A percentile compares a stretch with the other conserved stretches of the same genome.
These are phyloP conservation scores for Caenorhabditis sp. DNA, from an alignment of 2,888 invertebrate genomes.

Conservation along the genomic window DNA sequence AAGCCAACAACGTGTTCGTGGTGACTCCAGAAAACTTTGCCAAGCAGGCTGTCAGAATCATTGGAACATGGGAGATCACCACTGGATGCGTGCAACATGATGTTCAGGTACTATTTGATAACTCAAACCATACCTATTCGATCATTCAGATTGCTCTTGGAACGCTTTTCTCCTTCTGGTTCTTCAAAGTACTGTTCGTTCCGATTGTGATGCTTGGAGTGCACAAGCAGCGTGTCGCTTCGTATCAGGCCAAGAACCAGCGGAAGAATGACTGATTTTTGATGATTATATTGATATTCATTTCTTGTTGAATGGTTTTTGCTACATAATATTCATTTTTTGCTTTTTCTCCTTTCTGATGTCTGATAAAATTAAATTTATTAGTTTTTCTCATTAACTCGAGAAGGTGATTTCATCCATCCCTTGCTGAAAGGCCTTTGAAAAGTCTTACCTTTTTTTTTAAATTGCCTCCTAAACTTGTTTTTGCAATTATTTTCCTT, in stretches of 20 bases:
- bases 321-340: not conserved
- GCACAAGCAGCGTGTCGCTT: constrained; percentile 72
- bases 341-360: too few relatives aligned
- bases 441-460: too few relatives aligned
- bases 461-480: too few relatives aligned
- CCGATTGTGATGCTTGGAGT: constrained; percentile 77
- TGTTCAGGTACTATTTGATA: too few relatives aligned
- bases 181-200: constrained; percentile 76
- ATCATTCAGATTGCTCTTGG: constrained; percentile 77
- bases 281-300: not conserved
- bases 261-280: constrained; percentile 23
- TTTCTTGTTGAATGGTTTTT: constrained; percentile 13
- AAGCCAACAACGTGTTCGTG: constrained; percentile 77
- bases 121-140: too few relatives aligned
- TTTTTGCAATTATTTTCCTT: too few relatives aligned
- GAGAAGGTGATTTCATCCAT: too few relatives aligned
- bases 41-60: constrained; percentile 72
- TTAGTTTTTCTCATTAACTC: too few relatives aligned
- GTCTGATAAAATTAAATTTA: too few relatives aligned
- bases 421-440: too few relatives aligned
- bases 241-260: constrained; percentile 51
- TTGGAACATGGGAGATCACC: constrained; percentile 72
- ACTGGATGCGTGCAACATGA: constrained; percentile 78
- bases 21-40: constrained; percentile 76
- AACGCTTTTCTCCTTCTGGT: constrained; percentile 72